Base-by-base conservation (phyloP, 2,797 vertebrate genomes). In the Ctenosaura bakeri region DNA sequence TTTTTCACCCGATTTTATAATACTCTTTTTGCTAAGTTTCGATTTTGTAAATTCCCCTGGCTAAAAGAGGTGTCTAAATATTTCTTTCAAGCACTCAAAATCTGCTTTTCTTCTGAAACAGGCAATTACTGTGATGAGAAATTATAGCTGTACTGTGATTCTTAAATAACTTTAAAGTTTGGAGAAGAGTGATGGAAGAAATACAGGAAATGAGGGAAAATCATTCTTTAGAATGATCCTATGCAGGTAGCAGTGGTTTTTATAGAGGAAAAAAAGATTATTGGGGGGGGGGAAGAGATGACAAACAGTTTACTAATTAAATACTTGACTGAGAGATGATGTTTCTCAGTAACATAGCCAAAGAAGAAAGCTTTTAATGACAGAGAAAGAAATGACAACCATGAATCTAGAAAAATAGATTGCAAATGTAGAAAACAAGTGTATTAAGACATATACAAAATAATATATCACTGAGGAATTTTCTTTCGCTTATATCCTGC, bases 11-110 rank as follows among this genome's bases (percentile, higher is more conserved):
- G 73, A 73, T 81, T 56, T 56, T 56, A 32, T 88, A 73, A 66
- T 77, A 26, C 52, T 77, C 56, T 66, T 76, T 73, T 29, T 66
- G 12, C n/a, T 6, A 20, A 85, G n/a, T 35, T 77, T 78, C 76
- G 54, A 76, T 46, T 35, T 69, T 90, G 81, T 46, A 79, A 90
- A 88, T 84, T 84, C 90, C 71, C 50, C 42, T n/a, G 64, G 80
- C 52, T 76, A 35, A 87, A 89, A 78, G 80, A 83, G 35, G 74
- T 90, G 81, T 86, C 85, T 87, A 90, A 74, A 90, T 71, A 87
- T 52, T 87, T 87, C 52, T 90, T 87, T 82, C 50, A 82, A 82
- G 54, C 42, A 74, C 83, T 82, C 56, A 90, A 42, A 38, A 88
- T 26, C 62, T 83, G 85, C 56, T 90, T 71, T 84, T 83, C 50